phyloP scores from a whole-genome alignment of 2,888 invertebrate genomes.

The Creontiades dilutus region DNA sequence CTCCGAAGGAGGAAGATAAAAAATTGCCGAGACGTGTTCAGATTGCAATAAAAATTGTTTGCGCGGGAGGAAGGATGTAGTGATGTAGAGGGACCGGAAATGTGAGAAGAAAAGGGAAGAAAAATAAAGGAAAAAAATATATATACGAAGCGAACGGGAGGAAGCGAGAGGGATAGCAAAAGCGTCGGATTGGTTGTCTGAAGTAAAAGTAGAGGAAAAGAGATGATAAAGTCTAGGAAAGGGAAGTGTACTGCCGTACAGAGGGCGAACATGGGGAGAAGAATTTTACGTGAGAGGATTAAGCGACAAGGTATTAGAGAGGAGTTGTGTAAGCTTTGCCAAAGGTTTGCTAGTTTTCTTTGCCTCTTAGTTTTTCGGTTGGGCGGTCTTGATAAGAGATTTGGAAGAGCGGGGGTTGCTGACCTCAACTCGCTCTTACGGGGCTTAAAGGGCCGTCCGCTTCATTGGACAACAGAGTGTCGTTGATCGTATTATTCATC shows the following conservation, averaged over 20 bases:
- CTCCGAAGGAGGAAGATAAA: constrained; percentile 6
- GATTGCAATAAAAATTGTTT: constrained; percentile 61
- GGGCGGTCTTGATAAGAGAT: too few relatives aligned
- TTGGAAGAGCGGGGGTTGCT: too few relatives aligned
- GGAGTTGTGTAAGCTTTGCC: neutral
- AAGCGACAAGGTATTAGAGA: neutral
- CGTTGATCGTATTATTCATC: too few relatives aligned
- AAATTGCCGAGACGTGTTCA: constrained; percentile 57
- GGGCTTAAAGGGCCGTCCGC: too few relatives aligned
- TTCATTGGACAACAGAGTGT: too few relatives aligned
- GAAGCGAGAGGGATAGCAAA: neutral
- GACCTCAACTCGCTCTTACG: too few relatives aligned
- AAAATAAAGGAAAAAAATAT: neutral
- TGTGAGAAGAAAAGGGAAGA: neutral
- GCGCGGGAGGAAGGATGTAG: constrained; percentile 40
- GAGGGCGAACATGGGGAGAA: neutral
- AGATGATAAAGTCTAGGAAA: neutral
- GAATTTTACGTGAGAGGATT: constrained; percentile 51
- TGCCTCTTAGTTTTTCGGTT: too few relatives aligned
- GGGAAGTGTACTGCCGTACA: neutral
- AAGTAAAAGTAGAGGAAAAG: neutral
- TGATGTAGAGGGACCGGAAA: constrained; percentile 40
- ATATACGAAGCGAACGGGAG: neutral
- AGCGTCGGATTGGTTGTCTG: constrained; percentile 6
- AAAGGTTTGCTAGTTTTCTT: neutral